Base-by-base conservation (phyloP, 2,797 vertebrate genomes). In the Paramormyrops hopkinsi region DNA sequence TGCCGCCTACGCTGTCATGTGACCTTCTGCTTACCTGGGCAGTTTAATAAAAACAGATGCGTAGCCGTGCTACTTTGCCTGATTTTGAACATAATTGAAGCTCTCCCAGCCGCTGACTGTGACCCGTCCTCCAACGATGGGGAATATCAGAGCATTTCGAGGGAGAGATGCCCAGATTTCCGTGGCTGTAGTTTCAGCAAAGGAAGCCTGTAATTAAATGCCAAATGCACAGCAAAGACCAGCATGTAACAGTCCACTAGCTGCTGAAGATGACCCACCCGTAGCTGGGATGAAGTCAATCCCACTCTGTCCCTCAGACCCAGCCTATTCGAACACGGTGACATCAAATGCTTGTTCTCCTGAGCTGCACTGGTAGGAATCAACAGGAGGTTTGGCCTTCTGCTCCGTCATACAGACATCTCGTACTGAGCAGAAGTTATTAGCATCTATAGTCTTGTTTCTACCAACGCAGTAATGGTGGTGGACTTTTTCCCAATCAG, bases 61-160 rank as follows among this genome's bases (percentile, higher is more conserved):
- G 22, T 73, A 73, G 5, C 22, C 17, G 2, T 19, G 44, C 14
- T 93, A 94, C 96, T 96, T 92, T 91, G 92, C 83, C 91, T 44
- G 93, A 95, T 96, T 95, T 94, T 93, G 94, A 94, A 95, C 92
- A 94, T 95, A 96, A 96, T 96, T 96, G 48, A 79, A 79, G 48
- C 82, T 84, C 44, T 22, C 22, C 19, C 29, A 88, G 90, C 91
- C 89, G 59, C 92, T 94, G 92, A 29, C 91, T 19, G 85, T 90
- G 91, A 91, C 86, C 86, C 51, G n/a, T 89, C 86, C 92, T 90
- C 3, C 90, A 92, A 93, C 94, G 92, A 90, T 90, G 89, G 89
- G 56, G 59, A 88, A 92, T 92, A 94, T 94, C 12, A n/a, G 90
- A 1, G 86, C 73, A 79, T 79, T 79, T 79, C 89, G 91, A 93